Evolutionary conservation across 2,888 invertebrate genomes (phyloP), one percentile per base, ranked within the genome.

Genomic region (Troides aeacus): DNA sequence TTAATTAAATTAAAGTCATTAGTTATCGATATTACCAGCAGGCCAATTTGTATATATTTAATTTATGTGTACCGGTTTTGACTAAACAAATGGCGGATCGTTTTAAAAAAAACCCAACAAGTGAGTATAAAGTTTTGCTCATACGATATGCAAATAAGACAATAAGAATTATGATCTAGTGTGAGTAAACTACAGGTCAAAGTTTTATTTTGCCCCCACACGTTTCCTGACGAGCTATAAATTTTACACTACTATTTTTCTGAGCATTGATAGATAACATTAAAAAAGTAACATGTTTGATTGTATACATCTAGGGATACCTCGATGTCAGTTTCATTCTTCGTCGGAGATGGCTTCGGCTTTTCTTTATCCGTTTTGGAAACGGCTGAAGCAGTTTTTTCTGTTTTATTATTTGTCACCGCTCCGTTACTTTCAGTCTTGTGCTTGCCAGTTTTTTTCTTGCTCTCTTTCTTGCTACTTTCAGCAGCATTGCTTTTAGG

Each of bases 401-500:
- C 87, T 83, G 77, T 85, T 80, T 93, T 90, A 61, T 71, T 86
- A 73, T 78, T 83, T 74, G 94, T 93, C 81, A 93, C 93, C 82
- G 93, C 82, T 73, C 90, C 86, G 76, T 78, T 84, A 75, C 87
- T 86, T 80, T 94, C 94, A 72, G 92, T 86, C 81, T 94, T 94
- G 84, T 93, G 94, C 85, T 93, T 93, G 75, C 84, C 90, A 79
- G 86, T 93, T 90, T 94, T 94, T 92, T 94, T 94, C 89, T 94
- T 94, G 88, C 86, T 90, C 93, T 94, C 94, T 91, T 94, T 93
- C 91, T 93, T 93, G 91, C 93, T 88, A 79, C 91, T 87, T 85
- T 93, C 94, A 88, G 93, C 94, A 88, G 93, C 94, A 94, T 94
- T 93, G 86, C 87, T 93, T 84, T 93, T 93, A 81, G 93, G 88